Evolutionary conservation across 2,797 vertebrate genomes (phyloP), one percentile per base, ranked within the genome.

Genomic region (Cynodonichthys magdalenae): DNA sequence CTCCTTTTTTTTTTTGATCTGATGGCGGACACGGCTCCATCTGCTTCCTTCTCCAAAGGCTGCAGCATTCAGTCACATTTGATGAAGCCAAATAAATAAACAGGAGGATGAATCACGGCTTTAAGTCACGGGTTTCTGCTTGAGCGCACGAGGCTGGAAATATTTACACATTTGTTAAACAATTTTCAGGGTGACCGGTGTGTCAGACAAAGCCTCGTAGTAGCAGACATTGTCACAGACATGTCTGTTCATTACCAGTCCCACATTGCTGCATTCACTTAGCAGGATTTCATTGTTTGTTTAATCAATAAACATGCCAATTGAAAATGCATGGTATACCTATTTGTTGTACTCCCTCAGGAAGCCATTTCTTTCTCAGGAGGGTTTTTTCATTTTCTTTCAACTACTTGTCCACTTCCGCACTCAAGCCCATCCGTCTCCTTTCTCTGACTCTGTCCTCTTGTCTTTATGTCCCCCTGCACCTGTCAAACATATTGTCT

Each of bases 401-500:
- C 44, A 49, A 54, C 59, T 48, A 11, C 2, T 63, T 66, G 46
- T 80, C 63, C 73, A 54, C 72, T 58, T 83, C 58, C 45, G 6
- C 58, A 17, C 69, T 62, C 51, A 29, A 39, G 68, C 55, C 67
- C 67, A 44, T 75, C 57, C 29, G 3, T 71, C 57, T 69, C 65
- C 39, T 63, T 63, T 72, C 57, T 60, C 46, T 36, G 31, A 24
- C 51, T 64, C 55, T 15, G 14, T 71, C 60, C 34, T 75, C 65
- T 72, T 69, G 66, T 78, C 50, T 75, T 63, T 81, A 24, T 68
- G 66, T 86, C 77, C 76, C 69, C 53, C 65, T 72, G 68, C 90
- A 89, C 90, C 87, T 92, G 89, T 88, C 87, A 90, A 7, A 66
- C 48, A 75, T 68, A 86, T 91, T 92, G 86, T 89, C 64, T 52